phyloP scores from a whole-genome alignment of 2,113 vertebrate species.

The Gymnorhina tibicen region DNA sequence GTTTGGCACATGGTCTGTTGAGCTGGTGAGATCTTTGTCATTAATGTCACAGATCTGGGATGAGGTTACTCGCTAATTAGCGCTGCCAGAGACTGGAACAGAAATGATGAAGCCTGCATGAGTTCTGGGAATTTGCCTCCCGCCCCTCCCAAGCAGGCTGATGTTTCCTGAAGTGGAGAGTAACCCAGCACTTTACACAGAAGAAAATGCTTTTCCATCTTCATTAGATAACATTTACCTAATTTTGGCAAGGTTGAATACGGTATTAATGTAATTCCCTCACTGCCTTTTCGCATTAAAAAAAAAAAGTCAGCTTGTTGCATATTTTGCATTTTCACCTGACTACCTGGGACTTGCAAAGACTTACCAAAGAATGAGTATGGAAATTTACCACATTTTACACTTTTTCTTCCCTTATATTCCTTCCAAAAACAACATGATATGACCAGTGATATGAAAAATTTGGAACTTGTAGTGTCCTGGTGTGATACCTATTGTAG shows the following conservation, averaged over 20 bases:
- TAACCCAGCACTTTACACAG: not conserved
- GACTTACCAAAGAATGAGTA: not conserved
- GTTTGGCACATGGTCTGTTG: not conserved
- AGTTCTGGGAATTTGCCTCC: not conserved
- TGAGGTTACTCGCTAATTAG: not conserved
- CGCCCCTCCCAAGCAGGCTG: not conserved
- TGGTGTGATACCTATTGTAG: not conserved
- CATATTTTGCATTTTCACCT: not conserved
- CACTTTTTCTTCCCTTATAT: not conserved
- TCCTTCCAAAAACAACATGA: not conserved
- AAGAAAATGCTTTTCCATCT: not conserved
- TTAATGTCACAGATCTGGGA: not conserved
- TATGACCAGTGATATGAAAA: not conserved
- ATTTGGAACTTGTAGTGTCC: not conserved
- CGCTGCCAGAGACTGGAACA: rapidly evolving
- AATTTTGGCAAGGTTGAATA: not conserved
- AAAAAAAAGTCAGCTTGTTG: not conserved
- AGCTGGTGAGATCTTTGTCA: not conserved
- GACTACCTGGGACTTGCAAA: not conserved
- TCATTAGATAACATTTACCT: not conserved
- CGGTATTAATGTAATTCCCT: not conserved
- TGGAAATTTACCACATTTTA: not conserved
- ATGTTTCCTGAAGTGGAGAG: not conserved
- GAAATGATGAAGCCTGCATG: not conserved
- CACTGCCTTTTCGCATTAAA: not conserved